Base-by-base conservation (phyloP, 2,113 vertebrate species). In the Cephalopholis sonnerati region DNA sequence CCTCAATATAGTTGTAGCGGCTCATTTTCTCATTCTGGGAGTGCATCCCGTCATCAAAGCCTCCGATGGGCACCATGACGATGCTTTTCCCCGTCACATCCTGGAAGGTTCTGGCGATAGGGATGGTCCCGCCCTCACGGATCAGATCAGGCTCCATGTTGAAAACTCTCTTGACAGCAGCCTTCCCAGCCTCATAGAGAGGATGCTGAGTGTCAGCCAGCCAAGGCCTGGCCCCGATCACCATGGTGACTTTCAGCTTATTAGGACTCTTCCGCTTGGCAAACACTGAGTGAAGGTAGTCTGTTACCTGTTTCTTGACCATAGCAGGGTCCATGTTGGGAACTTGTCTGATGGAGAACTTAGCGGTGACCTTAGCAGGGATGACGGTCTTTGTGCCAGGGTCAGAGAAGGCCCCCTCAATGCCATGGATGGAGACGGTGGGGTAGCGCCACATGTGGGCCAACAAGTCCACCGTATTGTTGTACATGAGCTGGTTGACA, bases 311-410 rank as follows among this genome's bases (percentile, higher is more conserved):
- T 70, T 94, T 94, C 85, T 97, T 95, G 70, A 98, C 96, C 54
- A 88, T 67, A 0, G 90, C 89, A 1, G 94, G 92, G 20, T 97
- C 94, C 98, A 98, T 98, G 84, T 97, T 36, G 4, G 97, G 97
- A 7, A 98, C 97, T 68, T 97, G 96, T 16, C 96, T 94, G 66
- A 99, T 97, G 29, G 98, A 99, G 92, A 99, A 99, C 74, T 99
- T 99, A 1, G 95, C 97, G 0, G 50, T 96, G 11, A 99, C 97
- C 85, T 96, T 97, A 85, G 96, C 94, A 0, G 98, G 97, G 44
- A 98, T 98, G 55, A 98, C 98, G 0, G 97, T 99, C 94, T 99
- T 99, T 16, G 95, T 91, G 72, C 97, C 97, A 0, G 94, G 53
- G 76, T 95, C 95, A 12, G 96, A 95, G 91, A 97, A 98, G 0